Evolutionary conservation across 2,888 invertebrate genomes (phyloP).

Genomic region (Aphrophora alni): DNA sequence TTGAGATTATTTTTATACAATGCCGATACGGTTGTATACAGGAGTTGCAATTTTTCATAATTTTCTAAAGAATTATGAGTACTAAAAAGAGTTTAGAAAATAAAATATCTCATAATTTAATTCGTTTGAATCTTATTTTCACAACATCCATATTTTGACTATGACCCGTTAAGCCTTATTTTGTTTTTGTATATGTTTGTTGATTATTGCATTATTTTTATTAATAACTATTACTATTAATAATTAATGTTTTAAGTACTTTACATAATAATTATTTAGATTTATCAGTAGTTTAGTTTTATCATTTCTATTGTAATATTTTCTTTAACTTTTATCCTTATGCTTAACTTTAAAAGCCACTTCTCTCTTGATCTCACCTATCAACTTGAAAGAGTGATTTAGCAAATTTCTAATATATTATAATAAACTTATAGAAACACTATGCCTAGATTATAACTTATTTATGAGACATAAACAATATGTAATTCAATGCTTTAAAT

Average conservation of each 20-base stretch:
- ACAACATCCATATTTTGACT: no score
- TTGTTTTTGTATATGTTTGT: no score
- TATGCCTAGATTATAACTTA: slow-evolving; percentile 33
- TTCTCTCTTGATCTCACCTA: slow-evolving; percentile 25
- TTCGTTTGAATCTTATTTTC: no score
- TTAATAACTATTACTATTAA: neutral
- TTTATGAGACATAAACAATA: slow-evolving; percentile 14
- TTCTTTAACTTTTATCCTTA: neutral
- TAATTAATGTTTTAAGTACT: neutral
- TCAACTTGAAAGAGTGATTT: slow-evolving; percentile 31
- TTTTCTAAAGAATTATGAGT: no score
- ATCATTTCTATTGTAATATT: neutral
- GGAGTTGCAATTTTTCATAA: no score
- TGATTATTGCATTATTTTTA: neutral
- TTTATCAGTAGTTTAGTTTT: neutral
- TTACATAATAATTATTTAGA: neutral
- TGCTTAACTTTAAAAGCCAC: slow-evolving; percentile 20
- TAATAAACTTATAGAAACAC: slow-evolving; percentile 4
- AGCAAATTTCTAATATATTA: neutral
- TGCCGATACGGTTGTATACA: no score
- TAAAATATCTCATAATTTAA: no score
- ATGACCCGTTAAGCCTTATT: no score
- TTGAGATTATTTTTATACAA: no score
- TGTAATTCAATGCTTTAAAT: neutral
- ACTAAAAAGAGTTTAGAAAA: no score